Evolutionary conservation across 2,797 vertebrate species (phyloP).

Genomic region (Podarcis lilfordi): DNA sequence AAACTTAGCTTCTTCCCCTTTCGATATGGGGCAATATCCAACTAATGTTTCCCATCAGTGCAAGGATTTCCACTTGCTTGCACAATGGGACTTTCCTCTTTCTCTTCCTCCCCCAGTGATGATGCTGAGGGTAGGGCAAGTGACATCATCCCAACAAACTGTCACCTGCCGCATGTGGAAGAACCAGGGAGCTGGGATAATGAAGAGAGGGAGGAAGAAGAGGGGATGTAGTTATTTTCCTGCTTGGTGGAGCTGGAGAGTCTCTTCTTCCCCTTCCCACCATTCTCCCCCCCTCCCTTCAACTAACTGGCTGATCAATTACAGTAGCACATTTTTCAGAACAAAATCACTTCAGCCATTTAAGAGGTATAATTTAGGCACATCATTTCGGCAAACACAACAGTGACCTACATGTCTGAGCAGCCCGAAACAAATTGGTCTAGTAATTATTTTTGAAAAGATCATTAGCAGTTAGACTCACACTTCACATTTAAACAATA

Average conservation of each 20-base stretch:
- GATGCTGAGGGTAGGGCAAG: no score
- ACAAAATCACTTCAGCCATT: slow-evolving; percentile 14
- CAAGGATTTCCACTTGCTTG: no score
- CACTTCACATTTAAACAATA: neutral
- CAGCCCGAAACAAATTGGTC: slow-evolving; percentile 9
- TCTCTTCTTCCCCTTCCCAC: no score
- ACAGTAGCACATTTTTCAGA: slow-evolving; percentile 9
- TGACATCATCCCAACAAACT: no score
- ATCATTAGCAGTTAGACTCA: slow-evolving; percentile 2
- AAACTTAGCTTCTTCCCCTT: no score
- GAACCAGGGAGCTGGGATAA: neutral
- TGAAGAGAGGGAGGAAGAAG: neutral
- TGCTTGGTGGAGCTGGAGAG: neutral
- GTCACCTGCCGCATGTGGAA: neutral
- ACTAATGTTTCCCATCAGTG: no score
- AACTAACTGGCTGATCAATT: slow-evolving; percentile 9
- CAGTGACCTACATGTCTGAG: slow-evolving; percentile 19
- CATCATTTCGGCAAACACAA: neutral
- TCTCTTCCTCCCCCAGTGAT: no score
- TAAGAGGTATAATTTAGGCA: slow-evolving; percentile 6
- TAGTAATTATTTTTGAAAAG: slow-evolving; percentile 31
- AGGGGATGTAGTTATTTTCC: neutral
- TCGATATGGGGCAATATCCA: no score
- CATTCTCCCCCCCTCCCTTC: neutral
- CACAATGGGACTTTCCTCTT: no score